Evolutionary conservation across 2,797 vertebrate genomes (phyloP).

Genomic region (Pagetopsis macropterus): DNA sequence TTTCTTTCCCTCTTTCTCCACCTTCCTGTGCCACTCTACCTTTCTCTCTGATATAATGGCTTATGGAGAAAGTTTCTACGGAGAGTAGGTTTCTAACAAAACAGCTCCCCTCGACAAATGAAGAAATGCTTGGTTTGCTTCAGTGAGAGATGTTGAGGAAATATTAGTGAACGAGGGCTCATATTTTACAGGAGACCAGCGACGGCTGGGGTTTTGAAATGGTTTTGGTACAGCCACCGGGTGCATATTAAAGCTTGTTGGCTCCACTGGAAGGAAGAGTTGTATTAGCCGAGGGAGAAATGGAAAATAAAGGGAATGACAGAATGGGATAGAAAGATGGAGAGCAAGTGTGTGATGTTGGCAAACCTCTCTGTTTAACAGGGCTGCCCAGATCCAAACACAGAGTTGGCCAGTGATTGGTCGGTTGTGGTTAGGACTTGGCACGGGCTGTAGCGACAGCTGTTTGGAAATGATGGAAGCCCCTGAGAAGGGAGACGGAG

Average conservation of each 20-base stretch:
- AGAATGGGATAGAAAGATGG: constrained; percentile 52
- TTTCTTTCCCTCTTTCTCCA: constrained; percentile 13
- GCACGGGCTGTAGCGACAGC: constrained; percentile 75
- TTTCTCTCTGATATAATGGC: constrained; percentile 30
- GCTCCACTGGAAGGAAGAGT: constrained; percentile 57
- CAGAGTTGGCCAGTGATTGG: constrained; percentile 74
- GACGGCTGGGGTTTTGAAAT: constrained; percentile 32
- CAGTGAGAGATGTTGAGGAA: constrained; percentile 44
- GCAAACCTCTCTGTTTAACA: constrained; percentile 68
- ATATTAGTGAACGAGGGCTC: constrained; percentile 34
- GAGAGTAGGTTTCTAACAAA: constrained; percentile 50
- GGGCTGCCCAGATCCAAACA: constrained; percentile 71
- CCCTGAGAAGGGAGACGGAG: constrained; percentile 67
- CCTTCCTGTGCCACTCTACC: constrained; percentile 32
- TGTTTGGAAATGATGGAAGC: constrained; percentile 82
- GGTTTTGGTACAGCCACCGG: constrained; percentile 53
- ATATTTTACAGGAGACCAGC: constrained; percentile 34
- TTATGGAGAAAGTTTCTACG: constrained; percentile 36
- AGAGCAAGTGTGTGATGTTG: constrained; percentile 48
- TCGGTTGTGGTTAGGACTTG: constrained; percentile 73
- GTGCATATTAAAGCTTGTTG: constrained; percentile 65
- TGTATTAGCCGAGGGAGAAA: constrained; percentile 64
- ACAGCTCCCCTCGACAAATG: constrained; percentile 55
- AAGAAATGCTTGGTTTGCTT: constrained; percentile 56
- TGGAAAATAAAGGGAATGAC: constrained; percentile 52